Base-by-base conservation (phyloP, 2,113 vertebrate genomes). In the Tinamus guttatus region DNA sequence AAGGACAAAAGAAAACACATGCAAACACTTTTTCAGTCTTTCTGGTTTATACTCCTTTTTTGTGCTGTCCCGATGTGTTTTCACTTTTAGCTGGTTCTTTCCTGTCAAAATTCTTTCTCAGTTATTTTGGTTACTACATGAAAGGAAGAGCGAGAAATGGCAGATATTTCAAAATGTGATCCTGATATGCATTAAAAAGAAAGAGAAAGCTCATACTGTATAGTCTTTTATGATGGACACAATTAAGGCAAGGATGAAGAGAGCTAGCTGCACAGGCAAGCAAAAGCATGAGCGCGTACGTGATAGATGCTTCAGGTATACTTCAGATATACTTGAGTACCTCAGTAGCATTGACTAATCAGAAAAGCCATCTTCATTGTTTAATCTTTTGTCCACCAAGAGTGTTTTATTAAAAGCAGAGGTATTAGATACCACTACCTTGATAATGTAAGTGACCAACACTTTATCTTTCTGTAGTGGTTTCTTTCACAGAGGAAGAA, bases 1-100 rank as follows among this genome's bases (percentile, higher is more conserved):
- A 94, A 93, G 67, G 89, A 93, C 74, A 89, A 83, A 85, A 93
- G 68, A 75, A 91, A 87, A 49, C 11, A 84, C 7, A 85, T 22
- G 2, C 32, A 73, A 81, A 80, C 91, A 38, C 4, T 70, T 71
- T 41, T 65, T 54, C 32, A 36, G 17, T 30, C 63, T 81, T 56
- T 64, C 27, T 51, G 28, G 8, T 5, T 79, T 84, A 22, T 58
- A 19, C 3, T 40, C 2, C 3, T 20, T 47, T 4, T 52, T 91
- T 81, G 3, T 6, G 40, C 32, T 75, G 24, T 81, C 22, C 2
- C 52, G 34, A 45, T 80, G 30, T 60, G 69, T 93, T 90, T 93
- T 85, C 47, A 20, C 11, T 76, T 92, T 60, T 54, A 28, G 56
- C 38, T 93, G 20, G 1, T 78, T 73, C 7, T 81, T 89, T 83